Evolutionary conservation across 2,888 invertebrate species (phyloP), one percentile per base, ranked within the genome.

Genomic region (Ectropis crepuscularia): DNA sequence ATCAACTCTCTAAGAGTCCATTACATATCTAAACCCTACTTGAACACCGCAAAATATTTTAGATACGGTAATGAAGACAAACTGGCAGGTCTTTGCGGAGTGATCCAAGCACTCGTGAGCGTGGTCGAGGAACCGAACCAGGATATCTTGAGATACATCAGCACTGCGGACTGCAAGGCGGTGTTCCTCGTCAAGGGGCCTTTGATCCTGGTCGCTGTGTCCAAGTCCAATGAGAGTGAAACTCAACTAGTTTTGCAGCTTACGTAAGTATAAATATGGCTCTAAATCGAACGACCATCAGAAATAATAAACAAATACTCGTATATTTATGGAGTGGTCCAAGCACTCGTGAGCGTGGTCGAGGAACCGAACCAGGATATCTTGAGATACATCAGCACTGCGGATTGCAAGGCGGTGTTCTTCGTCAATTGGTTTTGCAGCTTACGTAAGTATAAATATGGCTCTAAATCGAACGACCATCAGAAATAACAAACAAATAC

Each of bases 301-400:
- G 16, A 28, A 28, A 28, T 2, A 28, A 28, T n/a, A n/a, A n/a
- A n/a, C n/a, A n/a, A n/a, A n/a, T n/a, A n/a, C n/a, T n/a, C n/a
- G n/a, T n/a, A n/a, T n/a, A n/a, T 98, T 11, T 99, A 98, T 92
- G 99, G 99, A 11, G 97, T 99, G 0, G 97, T 98, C 92, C 98
- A 98, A 87, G 99, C 98, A 0, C 86, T 99, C 70, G 98, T 98
- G 4, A 98, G 98, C 70, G 97, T 98, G 74, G 96, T 98, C 0
- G 96, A 98, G 81, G 95, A 95, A 70, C 95, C 95, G 69, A 95
- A 96, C 79, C 94, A 95, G 70, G 98, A 99, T 90, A 95, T 95
- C 69, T 95, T 99, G 67, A 95, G 96, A 70, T 97, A 96, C 9
- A 96, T 99, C 49, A 95, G 95, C 70, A 97, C 98, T 0, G 96